phyloP scores from a whole-genome alignment of 2,797 vertebrate genomes.

The Rhinophrynus dorsalis region DNA sequence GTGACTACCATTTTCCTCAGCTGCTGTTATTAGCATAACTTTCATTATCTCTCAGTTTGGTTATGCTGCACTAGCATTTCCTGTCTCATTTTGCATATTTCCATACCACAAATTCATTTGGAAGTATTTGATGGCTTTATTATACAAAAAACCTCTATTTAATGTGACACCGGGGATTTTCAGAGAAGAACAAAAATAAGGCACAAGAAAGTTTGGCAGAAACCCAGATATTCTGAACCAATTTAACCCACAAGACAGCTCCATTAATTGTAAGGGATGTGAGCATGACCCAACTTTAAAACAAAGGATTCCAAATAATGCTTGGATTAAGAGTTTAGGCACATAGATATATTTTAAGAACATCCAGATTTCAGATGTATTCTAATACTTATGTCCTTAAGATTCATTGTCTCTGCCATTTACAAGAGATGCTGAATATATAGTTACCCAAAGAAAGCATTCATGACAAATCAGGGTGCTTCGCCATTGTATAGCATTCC shows the following conservation, averaged over 20 bases:
- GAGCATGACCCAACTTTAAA: constrained; percentile 5
- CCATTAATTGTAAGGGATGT: constrained; percentile 29
- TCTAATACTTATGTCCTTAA: too few species aligned
- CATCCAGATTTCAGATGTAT: neutral
- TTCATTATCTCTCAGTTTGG: constrained; percentile 42
- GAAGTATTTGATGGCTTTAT: constrained; percentile 42
- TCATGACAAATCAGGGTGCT: too few species aligned
- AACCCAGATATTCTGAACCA: constrained; percentile 27
- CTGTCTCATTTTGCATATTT: constrained; percentile 41
- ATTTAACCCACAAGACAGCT: constrained; percentile 36
- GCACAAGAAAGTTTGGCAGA: constrained; percentile 27
- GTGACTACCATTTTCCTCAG: neutral
- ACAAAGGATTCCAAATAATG: constrained; percentile 20
- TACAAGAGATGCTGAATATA: too few species aligned
- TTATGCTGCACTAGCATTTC: constrained; percentile 42
- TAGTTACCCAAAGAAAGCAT: too few species aligned
- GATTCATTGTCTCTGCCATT: too few species aligned
- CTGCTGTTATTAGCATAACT: constrained; percentile 37
- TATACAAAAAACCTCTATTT: constrained; percentile 38
- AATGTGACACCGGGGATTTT: constrained; percentile 33
- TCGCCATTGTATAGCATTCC: too few species aligned
- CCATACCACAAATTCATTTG: constrained; percentile 37
- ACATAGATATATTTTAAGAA: neutral
- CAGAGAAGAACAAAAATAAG: constrained; percentile 22
- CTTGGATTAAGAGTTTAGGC: neutral